Evolutionary conservation across 2,797 vertebrate species (phyloP).

Genomic region (Anniella stebbinsi): DNA sequence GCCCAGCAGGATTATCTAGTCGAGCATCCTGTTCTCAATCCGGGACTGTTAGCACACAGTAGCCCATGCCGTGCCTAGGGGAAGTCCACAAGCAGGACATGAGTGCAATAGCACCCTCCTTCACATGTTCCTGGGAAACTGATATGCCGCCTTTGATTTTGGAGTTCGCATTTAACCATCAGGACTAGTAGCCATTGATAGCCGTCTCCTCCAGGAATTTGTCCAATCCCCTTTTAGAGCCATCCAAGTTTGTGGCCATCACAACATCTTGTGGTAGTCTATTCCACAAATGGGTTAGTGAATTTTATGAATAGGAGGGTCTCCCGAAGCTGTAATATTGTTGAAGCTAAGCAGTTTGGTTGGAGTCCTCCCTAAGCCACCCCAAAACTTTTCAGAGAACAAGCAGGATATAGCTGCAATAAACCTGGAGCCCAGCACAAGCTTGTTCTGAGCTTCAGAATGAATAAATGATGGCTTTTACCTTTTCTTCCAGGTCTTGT

Average conservation of each 20-base stretch:
- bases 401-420: background rate
- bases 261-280: background rate
- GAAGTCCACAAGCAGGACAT: too few species aligned
- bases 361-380: background rate
- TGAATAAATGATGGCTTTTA: slow-evolving; percentile 66
- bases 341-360: background rate
- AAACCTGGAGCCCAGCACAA: background rate
- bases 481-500: slow-evolving; percentile 87
- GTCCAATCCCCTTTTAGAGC: too few species aligned
- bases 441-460: background rate
- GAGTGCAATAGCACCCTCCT: background rate
- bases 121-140: background rate
- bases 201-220: too few species aligned
- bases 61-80: too few species aligned
- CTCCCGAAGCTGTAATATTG: background rate
- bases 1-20: background rate
- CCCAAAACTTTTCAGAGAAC: background rate
- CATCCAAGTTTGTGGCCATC: background rate
- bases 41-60: too few species aligned
- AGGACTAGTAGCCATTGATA: background rate
- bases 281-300: background rate
- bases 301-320: background rate
- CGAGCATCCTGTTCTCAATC: background rate
- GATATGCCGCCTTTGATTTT: background rate
- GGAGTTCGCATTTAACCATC: background rate